Conservation (phyloP, 2,113 vertebrate species). For the Poeciliopsis prolifica region DNA sequence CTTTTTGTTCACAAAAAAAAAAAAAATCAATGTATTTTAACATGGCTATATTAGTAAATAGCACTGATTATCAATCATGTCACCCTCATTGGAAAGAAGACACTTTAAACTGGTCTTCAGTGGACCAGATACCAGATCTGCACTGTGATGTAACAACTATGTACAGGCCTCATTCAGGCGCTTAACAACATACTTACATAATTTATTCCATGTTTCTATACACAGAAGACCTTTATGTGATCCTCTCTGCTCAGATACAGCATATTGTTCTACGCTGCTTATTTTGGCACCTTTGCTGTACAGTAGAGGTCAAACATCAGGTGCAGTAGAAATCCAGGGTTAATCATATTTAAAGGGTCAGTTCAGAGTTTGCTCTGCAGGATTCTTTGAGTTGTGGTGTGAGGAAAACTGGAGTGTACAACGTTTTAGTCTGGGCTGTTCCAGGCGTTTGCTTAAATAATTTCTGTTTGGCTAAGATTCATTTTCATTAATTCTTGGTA, state of each 20-base stretch:
- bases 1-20: constrained; percentile 51
- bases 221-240: constrained; percentile 24
- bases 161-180: constrained; percentile 62
- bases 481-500: neutral
- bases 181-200: constrained; percentile 58
- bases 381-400: constrained; percentile 33
- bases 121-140: constrained; percentile 72
- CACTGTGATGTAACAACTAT: constrained; percentile 65
- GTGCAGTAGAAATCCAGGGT: constrained; percentile 33
- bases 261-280: constrained; percentile 36
- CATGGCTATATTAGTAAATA: constrained; percentile 63
- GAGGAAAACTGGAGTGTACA: constrained; percentile 31
- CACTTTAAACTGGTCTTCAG: constrained; percentile 68
- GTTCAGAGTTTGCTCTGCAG: constrained; percentile 25
- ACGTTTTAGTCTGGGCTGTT: neutral
- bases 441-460: neutral
- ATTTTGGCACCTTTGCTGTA: constrained; percentile 72
- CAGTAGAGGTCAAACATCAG: constrained; percentile 21
- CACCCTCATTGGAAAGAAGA: constrained; percentile 68
- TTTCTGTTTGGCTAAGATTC: constrained; percentile 4
- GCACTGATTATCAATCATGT: constrained; percentile 49
- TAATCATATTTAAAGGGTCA: constrained; percentile 62
- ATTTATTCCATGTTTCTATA: constrained; percentile 26
- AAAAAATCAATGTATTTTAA: constrained; percentile 49
- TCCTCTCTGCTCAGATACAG: constrained; percentile 36